These are phyloP conservation scores for Onychostruthus taczanowskii DNA, from an alignment of 2,113 vertebrate genomes.

Conservation along the genomic window DNA sequence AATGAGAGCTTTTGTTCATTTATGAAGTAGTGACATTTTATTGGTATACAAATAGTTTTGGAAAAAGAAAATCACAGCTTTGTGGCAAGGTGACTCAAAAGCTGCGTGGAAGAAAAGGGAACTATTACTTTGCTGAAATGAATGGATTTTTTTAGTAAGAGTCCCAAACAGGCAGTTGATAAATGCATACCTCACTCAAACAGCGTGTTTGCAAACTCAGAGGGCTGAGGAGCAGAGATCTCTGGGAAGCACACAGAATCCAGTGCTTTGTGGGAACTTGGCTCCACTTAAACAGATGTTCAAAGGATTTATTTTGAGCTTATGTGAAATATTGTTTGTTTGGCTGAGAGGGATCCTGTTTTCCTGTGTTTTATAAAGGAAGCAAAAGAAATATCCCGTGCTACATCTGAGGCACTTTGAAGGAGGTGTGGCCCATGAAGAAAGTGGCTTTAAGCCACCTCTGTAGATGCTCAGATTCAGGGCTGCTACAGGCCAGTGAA, in stretches of 20 bases:
- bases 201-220: background rate
- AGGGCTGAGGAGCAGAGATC: background rate
- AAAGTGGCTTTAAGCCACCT: background rate
- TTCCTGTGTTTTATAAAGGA: background rate
- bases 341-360: background rate
- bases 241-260: background rate
- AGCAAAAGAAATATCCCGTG: background rate
- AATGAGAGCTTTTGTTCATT: background rate
- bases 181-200: background rate
- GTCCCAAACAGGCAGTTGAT: background rate
- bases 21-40: background rate
- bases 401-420: background rate
- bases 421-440: background rate
- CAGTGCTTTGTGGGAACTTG: background rate
- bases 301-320: background rate
- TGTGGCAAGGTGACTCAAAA: background rate
- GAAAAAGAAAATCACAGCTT: background rate
- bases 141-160: background rate
- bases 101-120: background rate
- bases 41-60: background rate
- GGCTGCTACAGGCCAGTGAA: slow-evolving; percentile 37
- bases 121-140: background rate
- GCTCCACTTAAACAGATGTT: background rate
- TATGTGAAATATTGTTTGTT: background rate
- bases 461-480: background rate